Evolutionary conservation across 92 coral and sea anemone genomes (phyloP).

Genomic region (Zoanthus gigantus): DNA sequence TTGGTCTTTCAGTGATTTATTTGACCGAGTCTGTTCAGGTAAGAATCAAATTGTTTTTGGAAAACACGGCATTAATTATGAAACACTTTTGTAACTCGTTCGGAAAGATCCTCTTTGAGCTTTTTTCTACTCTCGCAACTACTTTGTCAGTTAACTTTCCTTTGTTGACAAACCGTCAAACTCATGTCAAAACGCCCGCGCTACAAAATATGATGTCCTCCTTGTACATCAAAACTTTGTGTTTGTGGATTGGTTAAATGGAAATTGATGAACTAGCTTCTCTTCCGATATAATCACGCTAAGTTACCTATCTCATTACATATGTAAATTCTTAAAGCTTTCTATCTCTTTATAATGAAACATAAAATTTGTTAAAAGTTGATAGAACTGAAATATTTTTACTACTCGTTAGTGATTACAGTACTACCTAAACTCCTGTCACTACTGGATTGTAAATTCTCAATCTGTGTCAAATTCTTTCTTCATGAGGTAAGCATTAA

Average conservation of each 20-base stretch:
- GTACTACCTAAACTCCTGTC: neutral
- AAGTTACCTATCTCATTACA: neutral
- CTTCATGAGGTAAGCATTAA: conserved; percentile 33
- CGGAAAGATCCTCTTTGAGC: neutral
- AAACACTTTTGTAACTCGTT: neutral
- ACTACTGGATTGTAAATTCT: neutral
- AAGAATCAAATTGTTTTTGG: neutral
- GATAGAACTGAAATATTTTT: neutral
- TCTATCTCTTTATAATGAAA: neutral
- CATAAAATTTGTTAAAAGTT: neutral
- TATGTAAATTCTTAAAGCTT: neutral
- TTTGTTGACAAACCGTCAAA: conserved; percentile 6
- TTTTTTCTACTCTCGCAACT: neutral
- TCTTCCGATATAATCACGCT: neutral
- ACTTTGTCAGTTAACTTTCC: neutral
- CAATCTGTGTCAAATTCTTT: conserved; percentile 34
- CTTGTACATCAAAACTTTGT: neutral
- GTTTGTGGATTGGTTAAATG: neutral
- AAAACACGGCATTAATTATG: neutral
- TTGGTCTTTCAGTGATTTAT: conserved; percentile 18
- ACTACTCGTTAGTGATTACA: neutral
- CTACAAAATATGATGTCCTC: neutral
- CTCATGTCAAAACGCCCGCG: conserved; percentile 12
- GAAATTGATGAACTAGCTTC: neutral
- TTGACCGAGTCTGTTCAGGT: conserved; percentile 21